Evolutionary conservation across 92 coral and sea anemone genomes (phyloP).

Genomic region (Hydrozoanthus gracilis): DNA sequence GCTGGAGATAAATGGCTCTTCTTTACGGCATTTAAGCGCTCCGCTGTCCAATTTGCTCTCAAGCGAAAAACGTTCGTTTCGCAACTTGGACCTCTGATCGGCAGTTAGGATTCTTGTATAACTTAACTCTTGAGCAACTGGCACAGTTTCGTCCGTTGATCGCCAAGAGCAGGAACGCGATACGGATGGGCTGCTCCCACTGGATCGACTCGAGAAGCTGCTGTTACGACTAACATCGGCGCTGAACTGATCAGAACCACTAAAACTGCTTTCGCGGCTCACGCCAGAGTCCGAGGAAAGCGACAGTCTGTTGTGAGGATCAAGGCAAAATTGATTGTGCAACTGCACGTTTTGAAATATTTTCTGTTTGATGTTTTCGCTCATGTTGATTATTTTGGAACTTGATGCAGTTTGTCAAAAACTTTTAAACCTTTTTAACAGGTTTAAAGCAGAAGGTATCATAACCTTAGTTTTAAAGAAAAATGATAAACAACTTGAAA

Average conservation of each 20-base stretch:
- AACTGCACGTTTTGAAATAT: constrained; percentile 19
- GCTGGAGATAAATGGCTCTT: neutral
- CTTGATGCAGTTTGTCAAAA: neutral
- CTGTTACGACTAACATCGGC: constrained; percentile 82
- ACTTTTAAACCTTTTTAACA: no score
- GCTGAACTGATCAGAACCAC: constrained; percentile 67
- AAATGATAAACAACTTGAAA: neutral
- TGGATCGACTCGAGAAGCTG: constrained; percentile 85
- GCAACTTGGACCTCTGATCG: constrained; percentile 52
- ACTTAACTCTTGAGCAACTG: neutral
- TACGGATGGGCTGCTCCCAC: constrained; percentile 51
- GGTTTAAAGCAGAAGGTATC: neutral
- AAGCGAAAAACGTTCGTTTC: constrained; percentile 55
- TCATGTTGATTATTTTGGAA: neutral
- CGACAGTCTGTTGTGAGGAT: constrained; percentile 1
- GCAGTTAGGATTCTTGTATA: constrained; percentile 32
- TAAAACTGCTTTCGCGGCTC: constrained; percentile 77
- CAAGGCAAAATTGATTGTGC: neutral
- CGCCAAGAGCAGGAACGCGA: constrained; percentile 68
- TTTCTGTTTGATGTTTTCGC: constrained; percentile 6
- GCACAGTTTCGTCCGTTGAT: constrained; percentile 51
- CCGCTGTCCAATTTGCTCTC: constrained; percentile 3
- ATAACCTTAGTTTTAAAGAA: neutral
- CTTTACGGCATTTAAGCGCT: neutral
- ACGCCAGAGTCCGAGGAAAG: constrained; percentile 45